These are phyloP conservation scores for Cirrhinus mrigala DNA, from an alignment of 2,797 vertebrate species.

Conservation along the genomic window DNA sequence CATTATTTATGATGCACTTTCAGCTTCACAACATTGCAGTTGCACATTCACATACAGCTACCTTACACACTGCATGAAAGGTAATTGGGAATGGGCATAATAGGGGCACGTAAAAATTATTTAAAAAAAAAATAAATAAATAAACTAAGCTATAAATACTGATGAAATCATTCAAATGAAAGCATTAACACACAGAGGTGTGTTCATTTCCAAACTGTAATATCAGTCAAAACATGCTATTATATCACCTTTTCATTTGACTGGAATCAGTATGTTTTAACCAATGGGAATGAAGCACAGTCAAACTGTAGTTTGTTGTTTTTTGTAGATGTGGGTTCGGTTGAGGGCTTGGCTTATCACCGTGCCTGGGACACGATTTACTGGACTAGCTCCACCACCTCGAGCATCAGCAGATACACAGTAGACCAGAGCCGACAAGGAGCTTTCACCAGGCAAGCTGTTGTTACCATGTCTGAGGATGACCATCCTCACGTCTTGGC, in stretches of 20 bases:
- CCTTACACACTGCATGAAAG: too few species aligned
- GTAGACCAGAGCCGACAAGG: constrained; percentile 85
- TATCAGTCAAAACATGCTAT: neutral
- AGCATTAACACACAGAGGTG: neutral
- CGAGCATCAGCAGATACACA: constrained; percentile 92
- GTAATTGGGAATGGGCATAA: too few species aligned
- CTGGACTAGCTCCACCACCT: constrained; percentile 97
- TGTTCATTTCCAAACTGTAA: neutral
- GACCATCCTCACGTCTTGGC: constrained; percentile 94
- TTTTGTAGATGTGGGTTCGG: constrained; percentile 91
- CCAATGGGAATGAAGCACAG: neutral
- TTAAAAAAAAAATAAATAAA: neutral
- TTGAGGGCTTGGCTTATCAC: constrained; percentile 97
- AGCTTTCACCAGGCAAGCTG: constrained; percentile 86
- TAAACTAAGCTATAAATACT: neutral
- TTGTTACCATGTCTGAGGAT: constrained; percentile 93
- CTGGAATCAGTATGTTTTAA: neutral
- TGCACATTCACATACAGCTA: too few species aligned
- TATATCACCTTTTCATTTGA: neutral
- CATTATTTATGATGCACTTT: too few species aligned
- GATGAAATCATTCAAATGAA: neutral
- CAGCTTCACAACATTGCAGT: too few species aligned
- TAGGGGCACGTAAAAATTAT: too few species aligned
- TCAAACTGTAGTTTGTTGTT: neutral
- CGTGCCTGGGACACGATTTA: constrained; percentile 93